Conservation (phyloP, 2,113 vertebrate species). For the Sebastes schlegelii region DNA sequence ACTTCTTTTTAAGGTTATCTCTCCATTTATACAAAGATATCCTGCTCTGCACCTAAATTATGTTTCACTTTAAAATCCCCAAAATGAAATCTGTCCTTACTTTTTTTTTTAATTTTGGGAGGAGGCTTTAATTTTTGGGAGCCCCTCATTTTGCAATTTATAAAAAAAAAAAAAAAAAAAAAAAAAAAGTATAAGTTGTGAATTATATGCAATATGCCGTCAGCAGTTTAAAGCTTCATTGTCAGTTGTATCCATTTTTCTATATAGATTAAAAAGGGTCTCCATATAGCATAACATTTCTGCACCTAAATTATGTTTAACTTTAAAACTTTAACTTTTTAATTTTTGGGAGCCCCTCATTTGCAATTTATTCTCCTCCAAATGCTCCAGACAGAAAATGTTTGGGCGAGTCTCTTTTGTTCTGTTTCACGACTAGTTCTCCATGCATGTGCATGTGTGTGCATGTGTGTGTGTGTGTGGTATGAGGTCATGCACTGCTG, state of each 20-base stretch:
- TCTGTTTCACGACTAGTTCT: slow-evolving; percentile 29
- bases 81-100: no score
- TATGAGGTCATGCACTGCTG: background rate
- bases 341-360: background rate
- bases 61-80: background rate
- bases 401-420: slow-evolving; percentile 56
- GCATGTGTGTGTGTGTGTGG: background rate
- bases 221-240: no score
- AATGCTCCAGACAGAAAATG: slow-evolving; percentile 1
- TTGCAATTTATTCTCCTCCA: background rate
- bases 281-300: background rate
- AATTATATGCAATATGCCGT: no score
- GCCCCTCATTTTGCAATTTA: no score
- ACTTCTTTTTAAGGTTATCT: no score
- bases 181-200: no score
- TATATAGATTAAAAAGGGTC: no score
- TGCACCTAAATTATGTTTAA: background rate
- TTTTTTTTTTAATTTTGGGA: no score
- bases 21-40: background rate
- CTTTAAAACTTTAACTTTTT: background rate
- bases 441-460: background rate
- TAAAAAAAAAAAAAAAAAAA: no score
- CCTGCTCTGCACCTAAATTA: background rate
- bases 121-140: no score
- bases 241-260: no score